Evolutionary conservation across 2,113 vertebrate genomes (phyloP).

Genomic region (Paradoxurus hermaphroditus): DNA sequence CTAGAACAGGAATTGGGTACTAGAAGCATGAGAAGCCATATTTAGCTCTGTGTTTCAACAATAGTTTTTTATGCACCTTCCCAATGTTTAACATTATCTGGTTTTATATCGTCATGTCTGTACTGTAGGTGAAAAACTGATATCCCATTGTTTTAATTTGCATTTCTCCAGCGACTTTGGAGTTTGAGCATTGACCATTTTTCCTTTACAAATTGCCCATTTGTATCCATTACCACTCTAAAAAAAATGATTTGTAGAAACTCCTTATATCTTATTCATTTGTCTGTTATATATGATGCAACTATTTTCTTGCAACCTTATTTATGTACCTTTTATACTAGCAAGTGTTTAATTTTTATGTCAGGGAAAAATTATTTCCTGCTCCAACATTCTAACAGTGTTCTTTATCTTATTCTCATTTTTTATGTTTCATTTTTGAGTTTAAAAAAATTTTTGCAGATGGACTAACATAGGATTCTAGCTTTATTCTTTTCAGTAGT

Average conservation of each 20-base stretch:
- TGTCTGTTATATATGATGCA: slow-evolving; percentile 19
- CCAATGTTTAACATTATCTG: slow-evolving; percentile 7
- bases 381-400: background rate
- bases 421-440: background rate
- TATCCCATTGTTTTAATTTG: slow-evolving; percentile 42
- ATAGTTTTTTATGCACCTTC: background rate
- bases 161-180: slow-evolving; percentile 37
- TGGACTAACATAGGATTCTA: background rate
- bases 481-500: background rate
- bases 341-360: slow-evolving; percentile 39
- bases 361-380: background rate
- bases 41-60: background rate
- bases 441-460: background rate
- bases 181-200: background rate
- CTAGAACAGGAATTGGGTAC: background rate
- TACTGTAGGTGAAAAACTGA: slow-evolving; percentile 22
- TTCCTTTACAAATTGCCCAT: background rate
- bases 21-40: background rate
- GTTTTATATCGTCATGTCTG: background rate
- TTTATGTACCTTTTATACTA: slow-evolving; percentile 49
- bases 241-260: slow-evolving; percentile 43
- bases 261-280: slow-evolving; percentile 48
- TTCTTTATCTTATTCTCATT: slow-evolving; percentile 32
- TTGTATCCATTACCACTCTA: slow-evolving; percentile 17
- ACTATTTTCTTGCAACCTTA: slow-evolving; percentile 24